Conservation (phyloP, 2,113 vertebrate genomes). For the Drymodes brunneopygia region DNA sequence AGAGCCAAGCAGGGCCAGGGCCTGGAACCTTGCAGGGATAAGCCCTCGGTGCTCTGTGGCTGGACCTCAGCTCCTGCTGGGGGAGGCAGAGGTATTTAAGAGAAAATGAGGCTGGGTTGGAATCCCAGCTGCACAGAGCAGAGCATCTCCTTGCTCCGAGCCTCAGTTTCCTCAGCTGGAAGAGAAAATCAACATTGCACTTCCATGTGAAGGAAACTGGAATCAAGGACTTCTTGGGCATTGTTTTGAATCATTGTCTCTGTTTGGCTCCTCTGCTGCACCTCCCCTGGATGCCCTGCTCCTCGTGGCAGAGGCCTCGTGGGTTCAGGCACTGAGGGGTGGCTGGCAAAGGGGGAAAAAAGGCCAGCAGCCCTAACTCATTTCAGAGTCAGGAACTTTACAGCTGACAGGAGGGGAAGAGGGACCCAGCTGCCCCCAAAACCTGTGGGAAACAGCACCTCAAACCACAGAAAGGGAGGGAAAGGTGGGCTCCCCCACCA, state of each 20-base stretch:
- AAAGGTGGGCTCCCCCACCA: not conserved
- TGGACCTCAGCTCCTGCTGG: not conserved
- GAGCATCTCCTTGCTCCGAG: not conserved
- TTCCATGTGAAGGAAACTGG: rapidly evolving
- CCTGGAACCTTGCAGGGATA: not conserved
- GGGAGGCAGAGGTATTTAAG: not conserved
- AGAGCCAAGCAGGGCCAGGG: not conserved
- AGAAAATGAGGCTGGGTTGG: not conserved
- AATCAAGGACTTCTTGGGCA: rapidly evolving
- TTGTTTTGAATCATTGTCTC: not conserved
- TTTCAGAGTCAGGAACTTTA: not conserved
- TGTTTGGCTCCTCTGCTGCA: not conserved
- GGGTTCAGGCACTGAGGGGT: not conserved
- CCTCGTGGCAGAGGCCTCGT: rapidly evolving
- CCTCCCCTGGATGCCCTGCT: not conserved
- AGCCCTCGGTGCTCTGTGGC: not conserved
- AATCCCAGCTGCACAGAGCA: not conserved
- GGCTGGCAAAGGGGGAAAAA: not conserved
- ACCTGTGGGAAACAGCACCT: not conserved
- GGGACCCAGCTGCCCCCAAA: not conserved
- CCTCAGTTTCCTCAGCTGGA: not conserved
- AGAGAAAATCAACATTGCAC: not conserved
- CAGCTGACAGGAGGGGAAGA: not conserved
- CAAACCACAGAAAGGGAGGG: not conserved
- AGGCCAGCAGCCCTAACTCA: not conserved